Percentiles rank a stretch among this genome's conserved stretches.
Conservation (phyloP, 2,797 vertebrate species). For the Malacoraja senta region DNA sequence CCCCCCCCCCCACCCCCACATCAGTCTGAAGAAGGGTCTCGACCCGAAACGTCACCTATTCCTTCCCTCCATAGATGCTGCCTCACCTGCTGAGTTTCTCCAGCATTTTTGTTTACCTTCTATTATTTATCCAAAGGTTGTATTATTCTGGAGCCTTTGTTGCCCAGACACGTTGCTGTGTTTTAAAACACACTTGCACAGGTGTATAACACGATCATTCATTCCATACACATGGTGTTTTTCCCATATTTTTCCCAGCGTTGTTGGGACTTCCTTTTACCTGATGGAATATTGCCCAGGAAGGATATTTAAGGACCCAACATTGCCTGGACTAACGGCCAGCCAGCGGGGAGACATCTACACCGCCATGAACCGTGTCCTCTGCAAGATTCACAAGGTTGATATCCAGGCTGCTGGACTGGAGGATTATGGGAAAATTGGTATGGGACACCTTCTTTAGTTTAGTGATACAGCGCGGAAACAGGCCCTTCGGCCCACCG, state of each 20-base stretch:
- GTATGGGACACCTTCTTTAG: conserved; percentile 47
- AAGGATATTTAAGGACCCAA: conserved; percentile 52
- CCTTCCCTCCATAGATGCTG: too few species aligned
- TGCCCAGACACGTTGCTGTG: background rate
- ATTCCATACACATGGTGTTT: background rate
- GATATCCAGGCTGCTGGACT: conserved; percentile 50
- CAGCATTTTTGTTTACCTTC: too few species aligned
- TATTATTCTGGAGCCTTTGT: background rate
- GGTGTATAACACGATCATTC: background rate
- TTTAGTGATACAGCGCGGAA: too few species aligned
- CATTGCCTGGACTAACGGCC: conserved; percentile 53
- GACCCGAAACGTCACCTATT: too few species aligned
- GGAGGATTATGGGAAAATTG: conserved; percentile 51
- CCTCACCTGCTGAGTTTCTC: too few species aligned
- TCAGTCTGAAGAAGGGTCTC: too few species aligned
- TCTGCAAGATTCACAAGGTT: conserved; percentile 64
- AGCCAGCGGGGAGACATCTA: conserved; percentile 52
- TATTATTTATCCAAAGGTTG: background rate
- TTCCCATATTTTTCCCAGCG: conserved; percentile 46
- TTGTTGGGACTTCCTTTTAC: conserved; percentile 63
- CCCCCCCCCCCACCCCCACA: too few species aligned
- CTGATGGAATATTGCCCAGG: conserved; percentile 66
- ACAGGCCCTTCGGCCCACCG: too few species aligned
- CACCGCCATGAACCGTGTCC: conserved; percentile 56
- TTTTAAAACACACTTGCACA: background rate